Evolutionary conservation across 2,797 vertebrate genomes (phyloP).

Genomic region (Distichodus sexfasciatus): DNA sequence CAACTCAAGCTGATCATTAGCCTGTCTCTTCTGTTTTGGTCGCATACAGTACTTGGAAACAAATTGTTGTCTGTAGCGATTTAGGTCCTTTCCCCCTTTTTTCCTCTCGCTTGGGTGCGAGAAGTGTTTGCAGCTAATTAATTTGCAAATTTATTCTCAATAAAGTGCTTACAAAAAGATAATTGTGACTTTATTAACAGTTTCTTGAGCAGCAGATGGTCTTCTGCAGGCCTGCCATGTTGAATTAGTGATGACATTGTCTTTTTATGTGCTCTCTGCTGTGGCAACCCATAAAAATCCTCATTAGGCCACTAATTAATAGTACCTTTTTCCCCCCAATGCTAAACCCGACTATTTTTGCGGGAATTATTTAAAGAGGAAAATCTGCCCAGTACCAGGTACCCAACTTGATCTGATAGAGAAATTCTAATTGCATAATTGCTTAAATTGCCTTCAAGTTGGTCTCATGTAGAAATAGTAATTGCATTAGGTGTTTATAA

Average conservation of each 20-base stretch:
- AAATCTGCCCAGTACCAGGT: constrained; percentile 47
- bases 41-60: constrained; percentile 54
- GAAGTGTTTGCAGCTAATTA: constrained; percentile 87
- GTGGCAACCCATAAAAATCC: constrained; percentile 80
- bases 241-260: constrained; percentile 95
- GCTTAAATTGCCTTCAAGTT: no score
- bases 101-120: constrained; percentile 45
- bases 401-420: constrained; percentile 46
- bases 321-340: constrained; percentile 60
- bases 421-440: constrained; percentile 58
- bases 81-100: constrained; percentile 41
- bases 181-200: constrained; percentile 99
- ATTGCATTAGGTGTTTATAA: constrained; percentile 55
- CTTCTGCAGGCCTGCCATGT: constrained; percentile 93
- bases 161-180: constrained; percentile 98
- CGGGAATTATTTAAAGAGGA: constrained; percentile 57
- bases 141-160: constrained; percentile 96
- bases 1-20: constrained; percentile 72
- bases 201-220: constrained; percentile 97
- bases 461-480: constrained; percentile 52
- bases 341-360: constrained; percentile 57
- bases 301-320: constrained; percentile 80
- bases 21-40: constrained; percentile 57
- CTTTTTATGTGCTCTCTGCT: constrained; percentile 90
- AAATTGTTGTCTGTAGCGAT: constrained; percentile 61